These are phyloP conservation scores for Proterorhinus semilunaris DNA, from an alignment of 2,113 vertebrate species.

Conservation along the genomic window DNA sequence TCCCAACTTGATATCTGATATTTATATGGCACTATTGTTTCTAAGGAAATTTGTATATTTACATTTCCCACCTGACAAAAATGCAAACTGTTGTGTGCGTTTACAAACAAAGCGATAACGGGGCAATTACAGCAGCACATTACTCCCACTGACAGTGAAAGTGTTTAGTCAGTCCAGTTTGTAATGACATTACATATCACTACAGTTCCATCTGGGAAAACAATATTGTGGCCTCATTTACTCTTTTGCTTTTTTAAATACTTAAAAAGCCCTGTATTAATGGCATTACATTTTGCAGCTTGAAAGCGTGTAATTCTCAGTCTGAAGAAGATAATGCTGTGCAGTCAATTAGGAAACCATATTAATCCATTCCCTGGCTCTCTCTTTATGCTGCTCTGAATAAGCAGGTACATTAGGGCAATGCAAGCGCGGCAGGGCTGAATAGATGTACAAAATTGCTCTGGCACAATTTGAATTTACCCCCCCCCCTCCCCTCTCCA, in stretches of 20 bases:
- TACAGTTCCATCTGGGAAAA: constrained; percentile 1
- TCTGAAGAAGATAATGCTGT: neutral
- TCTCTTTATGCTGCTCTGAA: constrained; percentile 16
- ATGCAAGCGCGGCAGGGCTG: neutral
- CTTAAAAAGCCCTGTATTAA: neutral
- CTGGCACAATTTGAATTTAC: neutral
- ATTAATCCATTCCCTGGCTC: constrained; percentile 2
- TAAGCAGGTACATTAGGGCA: constrained; percentile 1
- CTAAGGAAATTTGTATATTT: too few species aligned
- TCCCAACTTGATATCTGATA: neutral
- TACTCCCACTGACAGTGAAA: neutral
- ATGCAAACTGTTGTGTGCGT: neutral
- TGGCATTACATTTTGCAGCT: constrained; percentile 4
- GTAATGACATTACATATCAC: neutral
- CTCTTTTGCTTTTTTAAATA: constrained; percentile 2
- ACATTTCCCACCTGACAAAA: neutral
- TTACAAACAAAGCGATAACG: neutral
- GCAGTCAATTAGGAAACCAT: constrained; percentile 2
- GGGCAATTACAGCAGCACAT: neutral
- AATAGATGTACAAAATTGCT: neutral
- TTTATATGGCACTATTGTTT: too few species aligned
- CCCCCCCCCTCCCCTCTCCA: neutral
- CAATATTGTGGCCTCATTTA: constrained; percentile 12
- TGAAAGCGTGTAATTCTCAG: neutral
- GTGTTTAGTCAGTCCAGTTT: constrained; percentile 2